These are phyloP conservation scores for Ferdinandea cuprea DNA, from an alignment of 2,888 invertebrate species.

Conservation along the genomic window DNA sequence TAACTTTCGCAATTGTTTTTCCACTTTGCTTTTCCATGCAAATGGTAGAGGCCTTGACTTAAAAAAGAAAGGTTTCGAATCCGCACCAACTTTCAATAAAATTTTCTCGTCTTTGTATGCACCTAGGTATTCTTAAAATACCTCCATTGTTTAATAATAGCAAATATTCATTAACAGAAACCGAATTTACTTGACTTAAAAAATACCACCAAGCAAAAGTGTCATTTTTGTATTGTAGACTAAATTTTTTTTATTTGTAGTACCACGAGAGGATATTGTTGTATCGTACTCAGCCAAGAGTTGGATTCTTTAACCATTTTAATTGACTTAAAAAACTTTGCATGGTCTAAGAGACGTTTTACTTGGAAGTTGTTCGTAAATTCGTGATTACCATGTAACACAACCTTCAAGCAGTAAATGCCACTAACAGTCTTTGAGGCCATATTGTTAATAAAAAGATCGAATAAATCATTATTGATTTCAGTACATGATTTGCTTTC, in stretches of 20 bases:
- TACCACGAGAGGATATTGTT: slow-evolving; percentile 35
- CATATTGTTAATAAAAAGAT: no score
- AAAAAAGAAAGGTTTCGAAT: slow-evolving; percentile 26
- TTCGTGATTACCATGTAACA: no score
- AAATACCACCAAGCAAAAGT: slow-evolving; percentile 12
- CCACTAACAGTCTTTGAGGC: no score
- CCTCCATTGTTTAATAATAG: slow-evolving; percentile 38
- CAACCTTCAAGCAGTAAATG: no score
- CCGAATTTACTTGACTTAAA: slow-evolving; percentile 47
- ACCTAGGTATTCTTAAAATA: slow-evolving; percentile 29
- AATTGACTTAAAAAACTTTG: slow-evolving; percentile 22
- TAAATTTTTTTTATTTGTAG: slow-evolving; percentile 21
- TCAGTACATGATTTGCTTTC: no score
- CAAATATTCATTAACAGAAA: slow-evolving; percentile 18
- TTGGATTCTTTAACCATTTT: slow-evolving; percentile 30
- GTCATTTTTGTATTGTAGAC: slow-evolving; percentile 18
- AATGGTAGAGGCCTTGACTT: slow-evolving; percentile 35
- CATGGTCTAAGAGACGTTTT: slow-evolving; percentile 13
- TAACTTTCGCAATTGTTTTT: slow-evolving; percentile 26
- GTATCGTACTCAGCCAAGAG: slow-evolving; percentile 38
- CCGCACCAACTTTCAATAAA: slow-evolving; percentile 6
- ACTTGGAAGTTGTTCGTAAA: slow-evolving; percentile 21
- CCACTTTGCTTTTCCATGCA: slow-evolving; percentile 50
- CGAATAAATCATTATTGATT: no score
- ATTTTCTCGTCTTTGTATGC: slow-evolving; percentile 5